Percentiles rank a stretch among this genome's conserved stretches.
phyloP scores from a whole-genome alignment of 2,888 invertebrate genomes.

The Aleiodes leptofemur region DNA sequence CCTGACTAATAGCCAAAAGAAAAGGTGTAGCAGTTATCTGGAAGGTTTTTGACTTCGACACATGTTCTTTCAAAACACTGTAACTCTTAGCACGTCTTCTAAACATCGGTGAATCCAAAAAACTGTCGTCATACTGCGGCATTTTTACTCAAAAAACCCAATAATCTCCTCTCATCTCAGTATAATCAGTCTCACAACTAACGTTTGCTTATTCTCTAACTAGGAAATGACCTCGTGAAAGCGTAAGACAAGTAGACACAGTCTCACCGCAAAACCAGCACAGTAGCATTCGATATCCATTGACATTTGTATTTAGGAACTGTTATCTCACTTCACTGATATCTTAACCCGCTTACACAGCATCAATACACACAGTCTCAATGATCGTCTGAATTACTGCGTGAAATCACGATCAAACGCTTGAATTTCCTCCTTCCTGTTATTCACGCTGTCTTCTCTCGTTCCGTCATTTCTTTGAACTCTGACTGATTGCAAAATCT shows the following conservation, averaged over 20 bases:
- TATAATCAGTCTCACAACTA: background rate
- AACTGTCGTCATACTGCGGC: conserved; percentile 74
- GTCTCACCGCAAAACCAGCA: background rate
- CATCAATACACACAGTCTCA: background rate
- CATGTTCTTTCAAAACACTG: conserved; percentile 69
- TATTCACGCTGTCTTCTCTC: conserved; percentile 19
- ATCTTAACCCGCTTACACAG: conserved; percentile 1
- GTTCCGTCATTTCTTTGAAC: conserved; percentile 1
- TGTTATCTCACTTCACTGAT: conserved; percentile 53
- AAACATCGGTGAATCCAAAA: conserved; percentile 71
- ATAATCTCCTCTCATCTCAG: conserved; percentile 32
- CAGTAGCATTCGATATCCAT: conserved; percentile 44
- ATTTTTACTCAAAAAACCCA: conserved; percentile 58
- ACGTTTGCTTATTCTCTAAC: background rate
- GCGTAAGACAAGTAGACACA: conserved; percentile 50
- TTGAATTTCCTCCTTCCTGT: conserved; percentile 40
- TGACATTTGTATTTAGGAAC: conserved; percentile 48
- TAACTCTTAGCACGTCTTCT: conserved; percentile 72
- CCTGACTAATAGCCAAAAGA: conserved; percentile 70
- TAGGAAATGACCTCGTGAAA: conserved; percentile 44
- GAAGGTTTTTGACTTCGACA: conserved; percentile 69
- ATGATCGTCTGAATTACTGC: background rate
- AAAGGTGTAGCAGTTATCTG: conserved; percentile 70
- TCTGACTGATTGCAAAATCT: conserved; percentile 50
- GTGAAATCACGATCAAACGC: background rate